Conservation (phyloP, 37 sponge, comb jelly and placozoan species). For the Crambe crambe region DNA sequence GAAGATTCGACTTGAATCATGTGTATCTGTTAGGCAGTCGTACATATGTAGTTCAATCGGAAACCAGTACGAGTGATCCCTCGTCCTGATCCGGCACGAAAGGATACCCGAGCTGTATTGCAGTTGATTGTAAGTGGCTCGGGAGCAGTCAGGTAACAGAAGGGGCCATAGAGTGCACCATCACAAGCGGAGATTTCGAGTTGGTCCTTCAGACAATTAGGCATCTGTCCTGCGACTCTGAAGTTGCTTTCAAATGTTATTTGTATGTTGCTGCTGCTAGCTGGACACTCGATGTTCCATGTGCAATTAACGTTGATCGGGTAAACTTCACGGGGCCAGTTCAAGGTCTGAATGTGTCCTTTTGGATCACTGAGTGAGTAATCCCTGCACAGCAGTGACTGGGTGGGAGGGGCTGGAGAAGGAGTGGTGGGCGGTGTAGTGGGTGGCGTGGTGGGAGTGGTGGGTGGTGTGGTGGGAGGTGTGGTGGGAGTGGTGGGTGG, state of each 20-base stretch:
- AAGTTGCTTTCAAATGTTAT: neutral
- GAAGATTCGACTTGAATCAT: neutral
- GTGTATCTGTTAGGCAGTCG: neutral
- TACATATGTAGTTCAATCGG: neutral
- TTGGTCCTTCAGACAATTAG: neutral
- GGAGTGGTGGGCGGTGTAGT: neutral
- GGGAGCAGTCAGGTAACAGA: neutral
- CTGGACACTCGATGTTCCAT: slow-evolving; percentile 6
- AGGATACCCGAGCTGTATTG: neutral
- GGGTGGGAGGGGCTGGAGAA: neutral
- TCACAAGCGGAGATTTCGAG: neutral
- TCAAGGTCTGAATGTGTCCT: slow-evolving; percentile 4
- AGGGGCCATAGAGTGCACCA: neutral
- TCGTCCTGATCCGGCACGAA: neutral
- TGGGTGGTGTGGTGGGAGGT: no score
- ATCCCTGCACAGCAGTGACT: neutral
- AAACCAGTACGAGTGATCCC: neutral
- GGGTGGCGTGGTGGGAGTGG: no score
- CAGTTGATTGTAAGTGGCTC: neutral
- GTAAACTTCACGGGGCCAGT: slow-evolving; percentile 9
- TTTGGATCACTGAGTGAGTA: neutral
- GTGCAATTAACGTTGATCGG: slow-evolving; percentile 2
- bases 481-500: neutral
- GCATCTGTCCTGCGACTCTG: neutral
- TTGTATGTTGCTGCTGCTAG: neutral